These are phyloP conservation scores for Stegostoma tigrinum DNA, from an alignment of 2,113 vertebrate genomes.

Conservation along the genomic window DNA sequence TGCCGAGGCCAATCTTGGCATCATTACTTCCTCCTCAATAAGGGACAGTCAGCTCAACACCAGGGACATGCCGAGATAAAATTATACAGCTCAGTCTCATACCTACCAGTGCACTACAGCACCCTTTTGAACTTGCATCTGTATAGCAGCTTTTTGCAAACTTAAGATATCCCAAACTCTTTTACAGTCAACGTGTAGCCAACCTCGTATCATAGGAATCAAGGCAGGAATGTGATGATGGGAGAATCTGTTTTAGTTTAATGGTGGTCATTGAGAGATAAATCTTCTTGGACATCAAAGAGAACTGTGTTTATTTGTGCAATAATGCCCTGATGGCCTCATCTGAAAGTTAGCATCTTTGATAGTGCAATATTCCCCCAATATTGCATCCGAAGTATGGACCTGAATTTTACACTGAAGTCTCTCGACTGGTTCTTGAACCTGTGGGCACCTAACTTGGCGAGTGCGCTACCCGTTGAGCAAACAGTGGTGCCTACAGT, in stretches of 20 bases:
- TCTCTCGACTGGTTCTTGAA: neutral
- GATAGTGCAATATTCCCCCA: neutral
- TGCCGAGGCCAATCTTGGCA: neutral
- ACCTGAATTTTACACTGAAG: neutral
- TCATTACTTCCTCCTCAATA: neutral
- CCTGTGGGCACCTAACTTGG: neutral
- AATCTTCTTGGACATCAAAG: neutral
- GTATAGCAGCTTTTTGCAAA: neutral
- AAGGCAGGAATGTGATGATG: neutral
- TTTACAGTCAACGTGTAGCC: too few species aligned
- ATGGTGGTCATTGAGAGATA: neutral
- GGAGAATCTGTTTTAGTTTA: neutral
- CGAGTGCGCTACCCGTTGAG: neutral
- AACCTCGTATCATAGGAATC: neutral
- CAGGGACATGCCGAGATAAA: neutral
- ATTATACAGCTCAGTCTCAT: neutral
- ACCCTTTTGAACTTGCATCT: neutral
- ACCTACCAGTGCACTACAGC: neutral
- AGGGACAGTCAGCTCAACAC: neutral
- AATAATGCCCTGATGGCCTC: neutral
- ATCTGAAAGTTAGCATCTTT: neutral
- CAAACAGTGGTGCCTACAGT: too few species aligned
- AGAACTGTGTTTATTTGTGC: neutral
- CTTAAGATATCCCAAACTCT: neutral
- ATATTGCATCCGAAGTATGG: neutral